Evolutionary conservation across 2,888 invertebrate species (phyloP).

Genomic region (Cordilura impudica): DNA sequence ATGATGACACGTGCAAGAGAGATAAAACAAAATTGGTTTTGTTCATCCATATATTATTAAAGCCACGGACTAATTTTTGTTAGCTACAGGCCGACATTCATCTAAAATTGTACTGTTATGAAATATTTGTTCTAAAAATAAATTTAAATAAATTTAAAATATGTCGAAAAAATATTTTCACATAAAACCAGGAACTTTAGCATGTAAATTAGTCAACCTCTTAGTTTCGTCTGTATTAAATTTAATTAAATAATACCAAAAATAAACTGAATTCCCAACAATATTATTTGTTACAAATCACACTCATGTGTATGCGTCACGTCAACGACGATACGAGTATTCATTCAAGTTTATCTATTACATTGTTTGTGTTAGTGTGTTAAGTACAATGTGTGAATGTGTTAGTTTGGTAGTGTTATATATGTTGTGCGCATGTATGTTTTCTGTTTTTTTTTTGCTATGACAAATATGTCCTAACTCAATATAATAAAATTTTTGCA

Average conservation of each 20-base stretch:
- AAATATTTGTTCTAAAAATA: neutral
- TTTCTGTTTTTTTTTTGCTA: slow-evolving; percentile 7
- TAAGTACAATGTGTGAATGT: slow-evolving; percentile 6
- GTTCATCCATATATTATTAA: neutral
- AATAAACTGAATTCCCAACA: neutral
- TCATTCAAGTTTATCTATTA: slow-evolving; percentile 8
- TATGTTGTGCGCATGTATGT: slow-evolving; percentile 53
- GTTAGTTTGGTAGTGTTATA: slow-evolving; percentile 21
- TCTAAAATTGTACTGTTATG: neutral
- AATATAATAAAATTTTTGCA: slow-evolving; percentile 10
- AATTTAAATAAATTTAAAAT: neutral
- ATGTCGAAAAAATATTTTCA: slow-evolving; percentile 14
- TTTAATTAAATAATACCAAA: neutral
- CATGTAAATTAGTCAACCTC: slow-evolving; percentile 31
- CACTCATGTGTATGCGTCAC: slow-evolving; percentile 19
- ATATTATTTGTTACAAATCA: slow-evolving; percentile 10
- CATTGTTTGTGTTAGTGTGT: neutral
- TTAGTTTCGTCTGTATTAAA: slow-evolving; percentile 17
- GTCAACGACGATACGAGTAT: neutral
- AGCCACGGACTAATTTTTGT: slow-evolving; percentile 7
- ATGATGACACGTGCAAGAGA: slow-evolving; percentile 31
- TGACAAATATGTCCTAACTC: slow-evolving; percentile 42
- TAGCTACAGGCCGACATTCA: neutral
- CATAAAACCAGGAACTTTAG: slow-evolving; percentile 11
- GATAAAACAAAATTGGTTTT: slow-evolving; percentile 11